Percentiles rank a stretch among this genome's conserved stretches.
phyloP scores from a whole-genome alignment of 2,113 vertebrate species.

The Phycodurus eques region DNA sequence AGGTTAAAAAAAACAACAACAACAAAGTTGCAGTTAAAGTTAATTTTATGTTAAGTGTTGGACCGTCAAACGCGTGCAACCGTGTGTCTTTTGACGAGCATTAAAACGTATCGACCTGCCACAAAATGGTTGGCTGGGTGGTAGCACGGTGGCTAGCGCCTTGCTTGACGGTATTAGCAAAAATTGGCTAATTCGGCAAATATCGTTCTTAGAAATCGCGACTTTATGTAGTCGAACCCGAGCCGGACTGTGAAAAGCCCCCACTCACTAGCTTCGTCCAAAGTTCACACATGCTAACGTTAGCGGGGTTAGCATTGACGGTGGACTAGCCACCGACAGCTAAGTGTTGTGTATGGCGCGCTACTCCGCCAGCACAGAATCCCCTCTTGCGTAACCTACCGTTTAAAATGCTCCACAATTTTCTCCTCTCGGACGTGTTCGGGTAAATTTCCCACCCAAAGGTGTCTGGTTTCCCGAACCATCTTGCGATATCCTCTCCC shows the following conservation, averaged over 20 bases:
- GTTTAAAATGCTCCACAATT: slow-evolving; percentile 98
- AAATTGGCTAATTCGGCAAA: slow-evolving; percentile 38
- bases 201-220: not conserved
- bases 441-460: slow-evolving; percentile 99
- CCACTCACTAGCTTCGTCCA: not conserved
- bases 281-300: slow-evolving; percentile 43
- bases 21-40: not conserved
- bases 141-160: slow-evolving; percentile 54
- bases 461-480: slow-evolving; percentile 99
- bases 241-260: not conserved
- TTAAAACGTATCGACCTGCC: slow-evolving; percentile 64
- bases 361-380: slow-evolving; percentile 33
- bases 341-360: slow-evolving; percentile 49
- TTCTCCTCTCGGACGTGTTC: slow-evolving; percentile 98
- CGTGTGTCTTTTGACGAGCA: slow-evolving; percentile 37
- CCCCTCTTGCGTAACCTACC: slow-evolving; percentile 81
- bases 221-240: not conserved
- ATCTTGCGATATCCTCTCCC: slow-evolving; percentile 78
- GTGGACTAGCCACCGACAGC: slow-evolving; percentile 1
- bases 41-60: not conserved
- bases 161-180: slow-evolving; percentile 21
- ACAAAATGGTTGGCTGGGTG: slow-evolving; percentile 67
- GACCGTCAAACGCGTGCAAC: slow-evolving; percentile 27
- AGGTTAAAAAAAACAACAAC: not conserved
- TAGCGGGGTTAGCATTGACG: slow-evolving; percentile 43